Evolutionary conservation across 1,140 invertebrate species (phyloP).

Genomic region (Cydia fagiglandana): DNA sequence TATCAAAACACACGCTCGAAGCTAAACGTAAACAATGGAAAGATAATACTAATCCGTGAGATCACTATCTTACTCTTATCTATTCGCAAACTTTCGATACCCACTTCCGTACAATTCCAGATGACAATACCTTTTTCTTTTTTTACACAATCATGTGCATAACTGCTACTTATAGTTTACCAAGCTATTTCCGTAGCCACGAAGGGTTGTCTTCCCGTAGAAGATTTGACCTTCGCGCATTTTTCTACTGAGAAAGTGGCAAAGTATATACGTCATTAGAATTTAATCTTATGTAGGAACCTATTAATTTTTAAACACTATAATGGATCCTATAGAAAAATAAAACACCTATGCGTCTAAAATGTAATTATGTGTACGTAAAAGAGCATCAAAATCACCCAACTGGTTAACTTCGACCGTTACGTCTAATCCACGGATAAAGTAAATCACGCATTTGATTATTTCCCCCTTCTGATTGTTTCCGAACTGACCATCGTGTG

Average conservation of each 20-base stretch:
- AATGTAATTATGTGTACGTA: no score
- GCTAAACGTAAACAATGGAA: background rate
- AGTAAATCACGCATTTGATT: conserved; percentile 14
- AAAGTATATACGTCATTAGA: no score
- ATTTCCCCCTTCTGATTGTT: conserved; percentile 4
- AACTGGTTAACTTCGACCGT: background rate
- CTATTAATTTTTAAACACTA: no score
- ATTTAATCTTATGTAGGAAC: no score
- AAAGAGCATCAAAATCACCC: background rate
- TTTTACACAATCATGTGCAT: no score
- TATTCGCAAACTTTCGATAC: background rate
- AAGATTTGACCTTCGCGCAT: no score
- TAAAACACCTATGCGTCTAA: no score
- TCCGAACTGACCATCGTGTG: conserved; percentile 23
- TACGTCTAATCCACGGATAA: conserved; percentile 1
- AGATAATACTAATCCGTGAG: background rate
- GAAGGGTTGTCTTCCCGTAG: no score
- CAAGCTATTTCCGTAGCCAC: no score
- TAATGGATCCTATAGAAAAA: no score
- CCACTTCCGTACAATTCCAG: background rate
- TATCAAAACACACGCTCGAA: background rate
- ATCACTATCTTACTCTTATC: background rate
- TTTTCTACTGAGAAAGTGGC: no score
- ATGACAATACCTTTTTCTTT: background rate
- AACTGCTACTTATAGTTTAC: no score